These are phyloP conservation scores for Oncorhynchus tshawytscha DNA, from an alignment of 2,113 vertebrate species.

Conservation along the genomic window DNA sequence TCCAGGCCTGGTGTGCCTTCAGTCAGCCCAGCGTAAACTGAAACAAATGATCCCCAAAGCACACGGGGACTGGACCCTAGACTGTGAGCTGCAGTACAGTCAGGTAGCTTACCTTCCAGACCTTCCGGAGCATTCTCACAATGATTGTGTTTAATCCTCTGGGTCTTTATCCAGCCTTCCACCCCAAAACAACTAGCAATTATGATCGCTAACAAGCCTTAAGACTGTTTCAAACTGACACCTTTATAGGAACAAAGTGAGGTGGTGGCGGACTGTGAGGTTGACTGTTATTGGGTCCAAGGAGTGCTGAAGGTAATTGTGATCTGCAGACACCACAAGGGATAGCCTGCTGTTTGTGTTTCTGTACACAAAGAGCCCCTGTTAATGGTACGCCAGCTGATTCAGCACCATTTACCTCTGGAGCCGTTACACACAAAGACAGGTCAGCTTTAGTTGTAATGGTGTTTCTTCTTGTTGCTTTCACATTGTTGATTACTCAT, in stretches of 20 bases:
- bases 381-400: neutral
- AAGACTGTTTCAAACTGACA: slow-evolving; percentile 41
- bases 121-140: slow-evolving; percentile 31
- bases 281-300: slow-evolving; percentile 19
- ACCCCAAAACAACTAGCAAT: slow-evolving; percentile 23
- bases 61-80: neutral
- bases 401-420: neutral
- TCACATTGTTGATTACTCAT: neutral
- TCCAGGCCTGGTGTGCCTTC: neutral
- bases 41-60: slow-evolving; percentile 8
- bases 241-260: slow-evolving; percentile 49
- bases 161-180: slow-evolving; percentile 42
- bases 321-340: neutral
- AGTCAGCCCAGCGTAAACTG: neutral
- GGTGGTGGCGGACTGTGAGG: neutral
- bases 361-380: neutral
- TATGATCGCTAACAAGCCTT: slow-evolving; percentile 39
- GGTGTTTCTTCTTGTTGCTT: neutral
- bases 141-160: slow-evolving; percentile 48
- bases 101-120: neutral
- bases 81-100: neutral
- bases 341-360: neutral
- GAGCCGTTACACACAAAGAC: neutral
- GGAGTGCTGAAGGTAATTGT: neutral
- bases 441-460: neutral